Conservation (phyloP, 1,140 invertebrate genomes). For the Lutraria rhynchaena region DNA sequence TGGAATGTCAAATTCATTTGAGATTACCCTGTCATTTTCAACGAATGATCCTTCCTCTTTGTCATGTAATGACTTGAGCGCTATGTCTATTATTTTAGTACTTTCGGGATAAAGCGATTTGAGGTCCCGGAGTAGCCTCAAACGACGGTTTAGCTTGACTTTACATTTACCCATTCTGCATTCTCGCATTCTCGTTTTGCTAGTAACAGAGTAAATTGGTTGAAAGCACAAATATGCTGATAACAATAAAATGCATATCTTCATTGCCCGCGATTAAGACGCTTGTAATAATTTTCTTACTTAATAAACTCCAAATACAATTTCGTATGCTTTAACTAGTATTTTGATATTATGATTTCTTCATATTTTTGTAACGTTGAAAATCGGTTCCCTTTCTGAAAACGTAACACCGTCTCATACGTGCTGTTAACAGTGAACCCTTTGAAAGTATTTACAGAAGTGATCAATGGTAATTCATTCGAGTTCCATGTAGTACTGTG, state of each 20-base stretch:
- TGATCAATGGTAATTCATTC: constrained; percentile 33
- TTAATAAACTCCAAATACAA: constrained; percentile 24
- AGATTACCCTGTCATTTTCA: constrained; percentile 4
- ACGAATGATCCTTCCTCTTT: constrained; percentile 22
- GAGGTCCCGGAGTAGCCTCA: constrained; percentile 31
- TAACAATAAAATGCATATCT: constrained; percentile 40
- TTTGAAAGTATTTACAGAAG: background rate
- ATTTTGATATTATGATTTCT: constrained; percentile 20
- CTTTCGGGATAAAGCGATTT: constrained; percentile 23
- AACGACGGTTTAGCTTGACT: constrained; percentile 20
- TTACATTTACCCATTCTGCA: constrained; percentile 14
- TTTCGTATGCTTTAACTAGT: background rate
- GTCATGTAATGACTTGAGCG: constrained; percentile 42
- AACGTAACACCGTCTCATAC: background rate
- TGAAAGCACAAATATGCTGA: constrained; percentile 45
- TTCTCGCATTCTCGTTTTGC: background rate
- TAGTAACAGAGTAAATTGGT: background rate
- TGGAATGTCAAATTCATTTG: constrained; percentile 29
- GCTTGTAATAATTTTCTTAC: background rate
- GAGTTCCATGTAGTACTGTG: constrained; percentile 22
- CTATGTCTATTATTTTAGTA: constrained; percentile 23
- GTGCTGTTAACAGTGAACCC: background rate
- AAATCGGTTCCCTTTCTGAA: background rate
- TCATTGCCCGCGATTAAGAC: constrained; percentile 11
- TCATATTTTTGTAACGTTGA: constrained; percentile 12